phyloP scores from a whole-genome alignment of 2,113 vertebrate genomes.

The Phylloscopus whistleri region DNA sequence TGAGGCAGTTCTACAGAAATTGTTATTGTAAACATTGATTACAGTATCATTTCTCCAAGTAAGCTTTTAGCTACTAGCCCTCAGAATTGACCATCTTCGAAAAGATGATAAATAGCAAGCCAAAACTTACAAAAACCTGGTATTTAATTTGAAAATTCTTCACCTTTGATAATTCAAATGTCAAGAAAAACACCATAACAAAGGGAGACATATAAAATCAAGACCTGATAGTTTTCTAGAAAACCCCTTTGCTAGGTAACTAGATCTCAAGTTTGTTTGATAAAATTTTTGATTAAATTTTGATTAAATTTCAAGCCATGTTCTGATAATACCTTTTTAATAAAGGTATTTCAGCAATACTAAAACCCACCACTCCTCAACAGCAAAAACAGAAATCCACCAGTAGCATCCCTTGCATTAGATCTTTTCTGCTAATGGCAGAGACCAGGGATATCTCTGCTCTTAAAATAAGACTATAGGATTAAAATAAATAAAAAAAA shows the following conservation, averaged over 20 bases:
- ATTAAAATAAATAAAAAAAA: background rate
- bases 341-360: background rate
- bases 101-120: background rate
- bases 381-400: background rate
- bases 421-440: background rate
- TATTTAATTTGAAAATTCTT: background rate
- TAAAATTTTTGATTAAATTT: background rate
- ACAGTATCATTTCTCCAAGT: background rate
- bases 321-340: background rate
- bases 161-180: background rate
- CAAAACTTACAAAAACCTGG: background rate
- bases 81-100: background rate
- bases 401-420: background rate
- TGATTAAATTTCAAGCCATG: background rate
- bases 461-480: background rate
- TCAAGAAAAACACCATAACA: background rate
- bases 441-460: background rate
- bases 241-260: background rate
- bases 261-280: background rate
- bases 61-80: background rate
- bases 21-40: background rate
- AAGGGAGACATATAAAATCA: background rate
- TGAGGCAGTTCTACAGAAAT: background rate
- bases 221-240: background rate
- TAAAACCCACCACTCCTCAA: background rate